A percentile compares a stretch with the other conserved stretches of the same genome.
phyloP scores from a whole-genome alignment of 2,888 invertebrate species.

The Platycheirus rosarum region DNA sequence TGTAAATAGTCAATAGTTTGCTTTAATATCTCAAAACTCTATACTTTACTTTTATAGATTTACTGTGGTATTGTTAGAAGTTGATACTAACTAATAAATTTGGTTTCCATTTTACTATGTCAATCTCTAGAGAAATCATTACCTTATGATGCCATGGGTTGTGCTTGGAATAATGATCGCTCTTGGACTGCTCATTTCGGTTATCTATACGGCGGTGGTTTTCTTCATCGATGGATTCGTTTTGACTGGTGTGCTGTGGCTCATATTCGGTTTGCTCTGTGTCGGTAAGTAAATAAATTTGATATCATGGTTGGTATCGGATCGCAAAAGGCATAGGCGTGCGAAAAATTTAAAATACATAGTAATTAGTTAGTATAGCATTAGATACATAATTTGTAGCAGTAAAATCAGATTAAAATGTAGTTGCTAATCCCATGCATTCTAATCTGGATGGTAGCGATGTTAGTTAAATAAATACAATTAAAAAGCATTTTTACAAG shows the following conservation, averaged over 20 bases:
- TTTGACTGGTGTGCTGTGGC: conserved; percentile 85
- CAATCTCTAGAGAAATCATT: conserved; percentile 88
- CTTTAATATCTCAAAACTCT: too few species aligned
- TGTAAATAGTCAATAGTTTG: too few species aligned
- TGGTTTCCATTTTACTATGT: conserved; percentile 16
- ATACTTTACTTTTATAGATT: conserved; percentile 7
- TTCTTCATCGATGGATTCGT: conserved; percentile 86
- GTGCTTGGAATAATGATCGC: conserved; percentile 91
- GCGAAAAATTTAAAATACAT: conserved; percentile 25
- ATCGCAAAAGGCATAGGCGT: conserved; percentile 26
- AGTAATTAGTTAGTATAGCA: too few species aligned
- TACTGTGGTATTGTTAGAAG: conserved; percentile 4
- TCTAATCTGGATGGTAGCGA: too few species aligned
- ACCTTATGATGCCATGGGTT: conserved; percentile 93
- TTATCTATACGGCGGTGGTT: conserved; percentile 90
- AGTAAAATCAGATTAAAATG: too few species aligned
- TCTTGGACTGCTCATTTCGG: conserved; percentile 89
- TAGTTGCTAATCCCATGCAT: too few species aligned
- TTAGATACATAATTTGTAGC: too few species aligned
- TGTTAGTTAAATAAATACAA: too few species aligned
- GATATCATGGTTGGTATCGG: conserved; percentile 25
- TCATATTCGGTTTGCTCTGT: conserved; percentile 85
- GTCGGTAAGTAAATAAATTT: conserved; percentile 84
- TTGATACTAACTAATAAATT: conserved; percentile 6
- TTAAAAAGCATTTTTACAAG: too few species aligned